Evolutionary conservation across 64 coral and sea anemone species (phyloP).

Genomic region (Stylophora pistillata): DNA sequence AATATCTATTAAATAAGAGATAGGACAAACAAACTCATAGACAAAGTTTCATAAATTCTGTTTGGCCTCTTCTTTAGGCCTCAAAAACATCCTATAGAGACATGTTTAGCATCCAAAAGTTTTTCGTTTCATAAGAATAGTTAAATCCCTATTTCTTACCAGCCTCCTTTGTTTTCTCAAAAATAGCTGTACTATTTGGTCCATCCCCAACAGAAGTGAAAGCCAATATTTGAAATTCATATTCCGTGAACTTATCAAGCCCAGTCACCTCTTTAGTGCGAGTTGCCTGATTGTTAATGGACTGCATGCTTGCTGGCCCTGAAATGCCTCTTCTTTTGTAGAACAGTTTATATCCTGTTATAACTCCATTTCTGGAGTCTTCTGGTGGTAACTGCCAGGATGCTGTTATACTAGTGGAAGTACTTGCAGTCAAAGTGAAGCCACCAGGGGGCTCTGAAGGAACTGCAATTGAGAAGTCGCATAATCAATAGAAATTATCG

Average conservation of each 20-base stretch:
- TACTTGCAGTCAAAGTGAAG: no score
- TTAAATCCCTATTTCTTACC: not conserved
- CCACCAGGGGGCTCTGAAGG: no score
- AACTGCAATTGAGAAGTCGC: no score
- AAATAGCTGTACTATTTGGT: not conserved
- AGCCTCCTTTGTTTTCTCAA: not conserved
- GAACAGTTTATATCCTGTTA: not conserved
- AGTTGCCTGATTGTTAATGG: not conserved
- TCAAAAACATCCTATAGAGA: no score
- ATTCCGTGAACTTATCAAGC: not conserved
- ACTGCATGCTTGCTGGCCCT: not conserved
- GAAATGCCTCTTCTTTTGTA: not conserved
- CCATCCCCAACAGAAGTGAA: not conserved
- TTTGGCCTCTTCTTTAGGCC: no score
- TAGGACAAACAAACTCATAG: no score
- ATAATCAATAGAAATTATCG: no score
- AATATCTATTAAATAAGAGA: no score
- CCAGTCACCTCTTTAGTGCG: not conserved
- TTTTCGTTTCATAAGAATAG: no score
- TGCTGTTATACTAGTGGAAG: no score
- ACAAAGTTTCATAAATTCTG: no score
- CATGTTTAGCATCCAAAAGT: no score
- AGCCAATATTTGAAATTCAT: slow-evolving; percentile 23
- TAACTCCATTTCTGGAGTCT: not conserved
- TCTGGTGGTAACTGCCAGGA: not conserved